These are phyloP conservation scores for Aleiodes testaceus DNA, from an alignment of 2,888 invertebrate genomes.

Conservation along the genomic window DNA sequence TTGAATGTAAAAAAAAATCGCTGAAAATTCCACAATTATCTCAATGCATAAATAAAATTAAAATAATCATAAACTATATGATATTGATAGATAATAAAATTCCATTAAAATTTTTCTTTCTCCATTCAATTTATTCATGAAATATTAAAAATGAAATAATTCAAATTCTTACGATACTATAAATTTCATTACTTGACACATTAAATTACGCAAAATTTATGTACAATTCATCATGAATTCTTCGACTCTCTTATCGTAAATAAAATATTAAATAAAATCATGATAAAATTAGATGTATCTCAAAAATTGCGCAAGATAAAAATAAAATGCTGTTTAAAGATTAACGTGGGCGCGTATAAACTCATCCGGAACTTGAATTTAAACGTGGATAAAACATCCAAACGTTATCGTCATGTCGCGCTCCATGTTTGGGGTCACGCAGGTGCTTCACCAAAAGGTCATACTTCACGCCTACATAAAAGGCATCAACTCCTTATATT, in stretches of 20 bases:
- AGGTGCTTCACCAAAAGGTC: constrained; percentile 66
- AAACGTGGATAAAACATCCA: constrained; percentile 20
- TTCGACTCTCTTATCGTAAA: too few relatives aligned
- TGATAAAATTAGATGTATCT: background rate
- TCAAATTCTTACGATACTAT: constrained; percentile 27
- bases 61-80: constrained; percentile 63
- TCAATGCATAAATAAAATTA: constrained; percentile 55
- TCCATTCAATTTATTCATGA: constrained; percentile 8
- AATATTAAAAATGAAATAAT: background rate
- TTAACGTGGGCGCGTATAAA: constrained; percentile 37
- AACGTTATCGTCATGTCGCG: constrained; percentile 10
- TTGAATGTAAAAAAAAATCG: constrained; percentile 40
- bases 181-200: constrained; percentile 14
- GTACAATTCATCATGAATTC: constrained; percentile 6
- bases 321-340: constrained; percentile 11
- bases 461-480: constrained; percentile 48
- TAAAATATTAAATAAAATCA: background rate
- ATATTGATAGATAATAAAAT: constrained; percentile 47
- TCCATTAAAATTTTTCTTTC: constrained; percentile 41
- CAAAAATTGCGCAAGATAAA: background rate
- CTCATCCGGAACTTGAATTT: constrained; percentile 53
- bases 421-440: constrained; percentile 63
- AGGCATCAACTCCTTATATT: background rate
- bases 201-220: constrained; percentile 10
- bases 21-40: too few relatives aligned